Percentiles rank a stretch among this genome's conserved stretches.
These are phyloP conservation scores for Oreotrochilus melanogaster DNA, from an alignment of 2,113 vertebrate genomes.

Conservation along the genomic window DNA sequence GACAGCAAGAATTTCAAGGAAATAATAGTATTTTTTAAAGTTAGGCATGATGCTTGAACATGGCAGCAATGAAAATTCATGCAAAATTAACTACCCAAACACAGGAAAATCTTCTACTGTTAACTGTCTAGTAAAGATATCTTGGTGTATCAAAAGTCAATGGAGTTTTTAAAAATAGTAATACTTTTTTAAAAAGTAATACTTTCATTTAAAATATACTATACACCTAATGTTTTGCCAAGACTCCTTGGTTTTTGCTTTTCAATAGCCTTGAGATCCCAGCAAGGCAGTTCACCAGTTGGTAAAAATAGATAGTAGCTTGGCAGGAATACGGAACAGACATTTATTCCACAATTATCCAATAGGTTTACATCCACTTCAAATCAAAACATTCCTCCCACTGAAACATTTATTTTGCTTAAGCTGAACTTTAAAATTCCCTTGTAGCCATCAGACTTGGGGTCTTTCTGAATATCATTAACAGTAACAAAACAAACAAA, in stretches of 20 bases:
- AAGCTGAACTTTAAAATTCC: background rate
- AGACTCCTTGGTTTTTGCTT: background rate
- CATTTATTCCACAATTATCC: background rate
- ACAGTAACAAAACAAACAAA: background rate
- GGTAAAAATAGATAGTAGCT: background rate
- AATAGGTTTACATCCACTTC: background rate
- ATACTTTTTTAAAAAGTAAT: background rate
- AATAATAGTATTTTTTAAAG: background rate
- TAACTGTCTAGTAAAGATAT: background rate
- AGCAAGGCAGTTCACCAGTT: background rate
- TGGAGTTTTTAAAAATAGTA: background rate
- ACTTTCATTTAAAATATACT: background rate
- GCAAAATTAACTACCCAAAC: background rate
- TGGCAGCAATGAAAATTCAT: background rate
- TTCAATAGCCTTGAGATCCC: background rate
- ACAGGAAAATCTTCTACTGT: background rate
- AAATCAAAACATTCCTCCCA: background rate
- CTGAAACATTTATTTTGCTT: background rate
- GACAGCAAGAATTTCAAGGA: background rate
- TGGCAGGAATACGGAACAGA: background rate
- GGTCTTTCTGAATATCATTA: background rate
- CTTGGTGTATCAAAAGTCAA: background rate
- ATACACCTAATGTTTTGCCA: background rate
- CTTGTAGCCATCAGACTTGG: background rate
- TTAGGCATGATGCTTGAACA: background rate